phyloP scores from a whole-genome alignment of 2,888 invertebrate species.

The Eledone cirrhosa region DNA sequence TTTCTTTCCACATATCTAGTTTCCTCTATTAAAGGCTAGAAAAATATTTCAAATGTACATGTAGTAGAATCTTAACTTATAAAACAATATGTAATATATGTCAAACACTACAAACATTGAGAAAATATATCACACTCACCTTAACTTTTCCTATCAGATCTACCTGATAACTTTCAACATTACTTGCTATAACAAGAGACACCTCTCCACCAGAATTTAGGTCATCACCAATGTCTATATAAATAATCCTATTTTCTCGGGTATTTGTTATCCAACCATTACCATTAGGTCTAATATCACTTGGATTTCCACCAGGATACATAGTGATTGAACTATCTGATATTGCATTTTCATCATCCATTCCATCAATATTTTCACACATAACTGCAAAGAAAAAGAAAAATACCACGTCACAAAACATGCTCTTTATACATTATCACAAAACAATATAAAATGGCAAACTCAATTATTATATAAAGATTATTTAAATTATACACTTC shows the following conservation, averaged over 20 bases:
- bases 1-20: too few species aligned
- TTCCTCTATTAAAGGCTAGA: too few species aligned
- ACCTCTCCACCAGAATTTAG: background rate
- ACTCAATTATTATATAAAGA: too few species aligned
- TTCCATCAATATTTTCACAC: conserved; percentile 1
- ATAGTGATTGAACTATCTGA: background rate
- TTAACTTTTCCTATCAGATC: background rate
- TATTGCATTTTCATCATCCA: background rate
- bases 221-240: background rate
- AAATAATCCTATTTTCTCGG: background rate
- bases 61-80: too few species aligned
- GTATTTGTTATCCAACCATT: background rate
- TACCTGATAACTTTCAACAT: background rate
- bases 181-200: background rate
- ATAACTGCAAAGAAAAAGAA: background rate
- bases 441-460: too few species aligned
- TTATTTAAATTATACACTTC: too few species aligned
- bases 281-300: background rate
- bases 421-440: too few species aligned
- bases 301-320: background rate
- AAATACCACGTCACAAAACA: too few species aligned
- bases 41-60: too few species aligned
- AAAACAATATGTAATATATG: background rate
- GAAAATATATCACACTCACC: background rate
- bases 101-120: background rate